Percentiles rank a stretch among this genome's conserved stretches.
These are phyloP conservation scores for Gymnoscopelus braueri DNA, from an alignment of 2,797 vertebrate species.

Conservation along the genomic window DNA sequence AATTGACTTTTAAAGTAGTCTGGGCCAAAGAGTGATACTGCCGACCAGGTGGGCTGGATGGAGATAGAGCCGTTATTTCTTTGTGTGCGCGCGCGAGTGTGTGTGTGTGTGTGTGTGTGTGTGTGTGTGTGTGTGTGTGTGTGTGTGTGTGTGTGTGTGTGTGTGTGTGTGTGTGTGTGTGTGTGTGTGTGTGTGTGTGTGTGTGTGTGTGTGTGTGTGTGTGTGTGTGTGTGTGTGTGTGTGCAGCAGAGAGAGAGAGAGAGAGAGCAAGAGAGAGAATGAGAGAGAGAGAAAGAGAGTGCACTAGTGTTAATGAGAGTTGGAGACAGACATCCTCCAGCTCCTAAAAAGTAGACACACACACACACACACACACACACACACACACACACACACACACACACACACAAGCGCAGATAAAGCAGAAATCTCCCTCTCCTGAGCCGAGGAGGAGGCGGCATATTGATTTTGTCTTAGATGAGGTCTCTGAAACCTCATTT, in stretches of 20 bases:
- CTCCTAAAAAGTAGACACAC: constrained; percentile 57
- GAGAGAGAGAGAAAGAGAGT: constrained; percentile 40
- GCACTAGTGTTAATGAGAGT: constrained; percentile 68
- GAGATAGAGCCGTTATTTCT: constrained; percentile 73
- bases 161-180: neutral
- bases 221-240: constrained; percentile 60
- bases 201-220: constrained; percentile 27
- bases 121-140: constrained; percentile 17
- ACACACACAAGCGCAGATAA: constrained; percentile 69
- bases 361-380: constrained; percentile 35
- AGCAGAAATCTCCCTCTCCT: constrained; percentile 69
- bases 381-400: constrained; percentile 44
- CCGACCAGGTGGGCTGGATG: constrained; percentile 78
- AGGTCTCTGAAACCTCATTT: constrained; percentile 86
- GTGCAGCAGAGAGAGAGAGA: constrained; percentile 31
- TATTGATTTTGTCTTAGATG: constrained; percentile 86
- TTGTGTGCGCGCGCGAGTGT: constrained; percentile 58
- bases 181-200: neutral
- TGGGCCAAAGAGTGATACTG: constrained; percentile 78
- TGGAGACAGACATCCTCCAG: constrained; percentile 76
- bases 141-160: constrained; percentile 30
- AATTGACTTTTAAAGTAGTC: constrained; percentile 85
- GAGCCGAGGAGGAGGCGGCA: constrained; percentile 77
- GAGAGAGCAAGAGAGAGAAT: constrained; percentile 13
- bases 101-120: constrained; percentile 1